phyloP scores from a whole-genome alignment of 2,797 vertebrate species.

The Melanogrammus aeglefinus region DNA sequence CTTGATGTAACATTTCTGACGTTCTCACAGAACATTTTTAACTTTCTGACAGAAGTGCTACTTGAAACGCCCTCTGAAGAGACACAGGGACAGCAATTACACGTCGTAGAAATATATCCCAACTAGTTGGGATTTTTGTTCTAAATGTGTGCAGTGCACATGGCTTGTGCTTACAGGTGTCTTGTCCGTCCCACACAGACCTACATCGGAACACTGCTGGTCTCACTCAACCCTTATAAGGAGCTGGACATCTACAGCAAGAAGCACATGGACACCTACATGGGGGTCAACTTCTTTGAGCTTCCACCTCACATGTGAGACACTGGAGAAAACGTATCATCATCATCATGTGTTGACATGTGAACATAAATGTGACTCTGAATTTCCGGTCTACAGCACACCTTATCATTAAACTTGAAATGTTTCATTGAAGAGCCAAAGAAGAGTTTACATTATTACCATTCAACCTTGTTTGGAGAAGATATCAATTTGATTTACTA shows the following conservation, averaged over 20 bases:
- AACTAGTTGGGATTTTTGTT: neutral
- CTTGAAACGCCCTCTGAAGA: neutral
- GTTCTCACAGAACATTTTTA: too few relatives aligned
- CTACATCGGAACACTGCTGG: conserved; percentile 91
- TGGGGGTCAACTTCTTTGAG: conserved; percentile 95
- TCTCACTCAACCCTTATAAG: conserved; percentile 95
- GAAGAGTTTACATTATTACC: too few relatives aligned
- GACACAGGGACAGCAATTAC: neutral
- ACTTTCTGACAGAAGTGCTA: neutral
- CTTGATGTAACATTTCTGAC: too few relatives aligned
- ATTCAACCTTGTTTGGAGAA: too few relatives aligned
- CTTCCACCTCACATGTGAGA: conserved; percentile 95
- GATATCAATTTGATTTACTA: too few relatives aligned
- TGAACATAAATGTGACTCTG: neutral
- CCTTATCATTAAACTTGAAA: too few relatives aligned
- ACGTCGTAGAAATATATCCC: neutral
- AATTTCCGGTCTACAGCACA: too few relatives aligned
- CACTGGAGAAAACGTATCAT: neutral
- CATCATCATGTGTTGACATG: neutral
- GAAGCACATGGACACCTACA: conserved; percentile 91
- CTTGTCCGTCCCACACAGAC: conserved; percentile 74
- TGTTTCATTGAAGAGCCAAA: too few relatives aligned
- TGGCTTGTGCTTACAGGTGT: neutral
- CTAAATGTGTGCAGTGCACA: neutral
- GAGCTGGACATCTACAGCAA: conserved; percentile 87